Percentiles rank a stretch among this genome's conserved stretches.
Conservation (phyloP, 2,113 vertebrate species). For the Vidua chalybeata region DNA sequence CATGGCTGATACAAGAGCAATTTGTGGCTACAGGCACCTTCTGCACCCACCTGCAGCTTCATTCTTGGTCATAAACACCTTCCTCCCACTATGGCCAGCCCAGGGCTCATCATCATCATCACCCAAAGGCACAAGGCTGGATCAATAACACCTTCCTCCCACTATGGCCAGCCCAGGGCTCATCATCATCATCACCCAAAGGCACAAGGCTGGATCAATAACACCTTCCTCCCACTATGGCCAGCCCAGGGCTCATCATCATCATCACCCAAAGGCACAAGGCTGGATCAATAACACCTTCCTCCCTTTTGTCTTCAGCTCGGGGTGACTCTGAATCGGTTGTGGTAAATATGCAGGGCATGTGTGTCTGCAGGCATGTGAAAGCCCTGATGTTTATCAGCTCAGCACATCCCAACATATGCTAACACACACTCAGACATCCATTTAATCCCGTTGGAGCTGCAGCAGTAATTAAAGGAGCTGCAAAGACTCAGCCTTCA, state of each 20-base stretch:
- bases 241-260: background rate
- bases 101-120: background rate
- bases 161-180: background rate
- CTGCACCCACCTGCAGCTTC: background rate
- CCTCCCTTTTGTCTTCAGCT: background rate
- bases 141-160: background rate
- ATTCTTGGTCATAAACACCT: background rate
- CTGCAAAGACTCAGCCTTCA: background rate
- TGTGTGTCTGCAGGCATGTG: background rate
- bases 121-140: background rate
- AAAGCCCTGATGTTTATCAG: background rate
- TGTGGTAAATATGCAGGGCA: background rate
- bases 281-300: background rate
- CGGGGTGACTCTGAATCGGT: background rate
- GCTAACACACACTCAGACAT: background rate
- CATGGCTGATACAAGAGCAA: background rate
- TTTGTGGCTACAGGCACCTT: background rate
- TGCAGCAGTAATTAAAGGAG: conserved; percentile 17
- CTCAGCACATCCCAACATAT: background rate
- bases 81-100: background rate
- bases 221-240: no score
- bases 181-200: background rate
- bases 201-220: background rate
- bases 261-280: background rate
- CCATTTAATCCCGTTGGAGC: conserved; percentile 11